phyloP scores from a whole-genome alignment of 2,888 invertebrate species.

The Sipha maydis region DNA sequence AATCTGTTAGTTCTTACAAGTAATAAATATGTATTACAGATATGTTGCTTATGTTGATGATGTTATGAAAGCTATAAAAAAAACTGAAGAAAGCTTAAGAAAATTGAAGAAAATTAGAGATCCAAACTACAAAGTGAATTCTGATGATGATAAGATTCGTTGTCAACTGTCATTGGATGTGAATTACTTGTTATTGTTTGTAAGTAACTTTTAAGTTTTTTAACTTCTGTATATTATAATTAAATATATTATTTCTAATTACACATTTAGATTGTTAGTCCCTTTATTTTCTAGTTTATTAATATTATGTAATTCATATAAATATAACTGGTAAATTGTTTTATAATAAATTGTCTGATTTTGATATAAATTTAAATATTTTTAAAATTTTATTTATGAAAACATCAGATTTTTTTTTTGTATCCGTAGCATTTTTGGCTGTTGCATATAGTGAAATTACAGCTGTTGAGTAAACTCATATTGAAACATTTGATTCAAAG shows the following conservation, averaged over 20 bases:
- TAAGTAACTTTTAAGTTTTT: constrained; percentile 65
- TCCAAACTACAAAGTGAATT: constrained; percentile 68
- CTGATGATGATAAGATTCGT: constrained; percentile 94
- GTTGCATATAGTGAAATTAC: too few species aligned
- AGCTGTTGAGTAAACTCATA: too few species aligned
- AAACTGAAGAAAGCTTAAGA: constrained; percentile 93
- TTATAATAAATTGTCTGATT: too few species aligned
- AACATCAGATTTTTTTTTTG: too few species aligned
- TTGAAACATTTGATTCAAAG: too few species aligned
- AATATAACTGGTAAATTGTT: neutral
- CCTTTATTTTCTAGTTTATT: neutral
- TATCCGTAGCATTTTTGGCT: too few species aligned
- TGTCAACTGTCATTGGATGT: constrained; percentile 90
- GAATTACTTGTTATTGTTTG: constrained; percentile 76
- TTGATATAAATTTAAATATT: too few species aligned
- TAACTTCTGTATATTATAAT: neutral
- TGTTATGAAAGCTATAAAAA: constrained; percentile 91
- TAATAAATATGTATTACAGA: constrained; percentile 66
- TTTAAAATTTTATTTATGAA: too few species aligned
- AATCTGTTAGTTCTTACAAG: neutral
- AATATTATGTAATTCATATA: too few species aligned
- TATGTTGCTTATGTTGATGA: constrained; percentile 83
- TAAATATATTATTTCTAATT: neutral
- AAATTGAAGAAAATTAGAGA: constrained; percentile 87
- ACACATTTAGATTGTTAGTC: neutral